Evolutionary conservation across 1,140 invertebrate genomes (phyloP).

Genomic region (Laupala kohalensis): DNA sequence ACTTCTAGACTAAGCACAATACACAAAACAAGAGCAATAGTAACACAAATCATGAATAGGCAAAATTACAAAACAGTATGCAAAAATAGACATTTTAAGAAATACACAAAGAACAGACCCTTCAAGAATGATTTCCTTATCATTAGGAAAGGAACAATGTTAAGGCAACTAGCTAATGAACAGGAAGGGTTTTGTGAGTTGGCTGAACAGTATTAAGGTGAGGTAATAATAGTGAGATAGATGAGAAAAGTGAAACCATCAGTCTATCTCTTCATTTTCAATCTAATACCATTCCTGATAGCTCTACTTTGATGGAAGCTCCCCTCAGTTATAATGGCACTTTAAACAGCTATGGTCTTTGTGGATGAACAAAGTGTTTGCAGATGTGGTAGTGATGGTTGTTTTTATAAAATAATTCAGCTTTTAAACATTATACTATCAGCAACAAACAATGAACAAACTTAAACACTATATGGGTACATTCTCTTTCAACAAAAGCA

Average conservation of each 20-base stretch:
- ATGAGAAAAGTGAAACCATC: slow-evolving; percentile 7
- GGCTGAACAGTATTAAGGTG: neutral
- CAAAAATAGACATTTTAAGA: slow-evolving; percentile 14
- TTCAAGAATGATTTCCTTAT: slow-evolving; percentile 8
- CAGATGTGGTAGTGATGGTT: slow-evolving; percentile 1
- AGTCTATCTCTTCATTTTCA: slow-evolving; percentile 1
- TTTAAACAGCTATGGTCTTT: slow-evolving; percentile 8
- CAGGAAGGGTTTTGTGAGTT: neutral
- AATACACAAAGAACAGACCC: slow-evolving; percentile 13
- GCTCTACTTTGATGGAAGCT: slow-evolving; percentile 6
- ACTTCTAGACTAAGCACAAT: slow-evolving; percentile 14
- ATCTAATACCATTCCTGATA: neutral
- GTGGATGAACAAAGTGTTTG: neutral
- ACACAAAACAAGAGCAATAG: neutral
- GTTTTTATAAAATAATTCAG: neutral
- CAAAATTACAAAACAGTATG: slow-evolving; percentile 16
- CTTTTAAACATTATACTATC: slow-evolving; percentile 2
- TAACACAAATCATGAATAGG: slow-evolving; percentile 10
- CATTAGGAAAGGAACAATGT: slow-evolving; percentile 9
- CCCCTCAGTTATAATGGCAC: slow-evolving; percentile 13
- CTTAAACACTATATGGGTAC: neutral
- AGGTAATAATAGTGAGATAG: slow-evolving; percentile 1
- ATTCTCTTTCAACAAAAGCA: slow-evolving; percentile 4
- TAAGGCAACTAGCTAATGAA: slow-evolving; percentile 11
- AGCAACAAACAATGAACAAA: neutral